These are phyloP conservation scores for Thalpophila matura DNA, from an alignment of 2,888 invertebrate species.

Conservation along the genomic window DNA sequence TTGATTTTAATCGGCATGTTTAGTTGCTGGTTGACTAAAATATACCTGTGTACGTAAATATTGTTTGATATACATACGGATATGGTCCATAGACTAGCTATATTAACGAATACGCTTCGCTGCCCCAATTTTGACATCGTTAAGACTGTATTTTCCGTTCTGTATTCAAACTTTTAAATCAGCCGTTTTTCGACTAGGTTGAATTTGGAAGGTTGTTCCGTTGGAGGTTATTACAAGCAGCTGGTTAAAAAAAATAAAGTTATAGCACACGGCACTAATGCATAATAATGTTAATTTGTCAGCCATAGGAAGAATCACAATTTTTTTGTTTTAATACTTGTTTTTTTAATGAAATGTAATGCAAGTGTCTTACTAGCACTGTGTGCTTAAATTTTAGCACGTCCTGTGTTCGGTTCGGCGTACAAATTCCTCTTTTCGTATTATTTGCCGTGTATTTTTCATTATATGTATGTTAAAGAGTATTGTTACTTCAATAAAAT, in stretches of 20 bases:
- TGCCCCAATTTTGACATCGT: slow-evolving; percentile 42
- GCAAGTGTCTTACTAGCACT: slow-evolving; percentile 64
- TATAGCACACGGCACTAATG: slow-evolving; percentile 52
- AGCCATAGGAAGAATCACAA: slow-evolving; percentile 63
- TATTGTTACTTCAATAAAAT: slow-evolving; percentile 88
- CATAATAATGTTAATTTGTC: slow-evolving; percentile 60
- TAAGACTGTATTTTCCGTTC: slow-evolving; percentile 31
- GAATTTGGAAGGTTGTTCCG: slow-evolving; percentile 42
- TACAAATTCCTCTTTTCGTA: slow-evolving; percentile 66
- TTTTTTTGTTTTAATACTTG: slow-evolving; percentile 44
- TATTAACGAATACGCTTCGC: slow-evolving; percentile 13
- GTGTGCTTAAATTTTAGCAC: slow-evolving; percentile 62
- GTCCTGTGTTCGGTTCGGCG: slow-evolving; percentile 67
- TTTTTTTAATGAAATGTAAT: slow-evolving; percentile 41
- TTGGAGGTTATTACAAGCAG: slow-evolving; percentile 19
- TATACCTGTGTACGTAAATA: slow-evolving; percentile 55
- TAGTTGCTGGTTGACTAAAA: slow-evolving; percentile 52
- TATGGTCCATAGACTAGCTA: slow-evolving; percentile 16
- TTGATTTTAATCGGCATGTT: slow-evolving; percentile 46
- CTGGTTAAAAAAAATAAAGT: slow-evolving; percentile 7
- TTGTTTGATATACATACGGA: slow-evolving; percentile 16
- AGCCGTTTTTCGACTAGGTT: slow-evolving; percentile 11
- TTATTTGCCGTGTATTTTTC: slow-evolving; percentile 75
- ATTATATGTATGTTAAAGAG: slow-evolving; percentile 84
- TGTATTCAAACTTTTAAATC: not conserved